Evolutionary conservation across 2,888 invertebrate genomes (phyloP), one percentile per base, ranked within the genome.

Genomic region (Luperina testacea): DNA sequence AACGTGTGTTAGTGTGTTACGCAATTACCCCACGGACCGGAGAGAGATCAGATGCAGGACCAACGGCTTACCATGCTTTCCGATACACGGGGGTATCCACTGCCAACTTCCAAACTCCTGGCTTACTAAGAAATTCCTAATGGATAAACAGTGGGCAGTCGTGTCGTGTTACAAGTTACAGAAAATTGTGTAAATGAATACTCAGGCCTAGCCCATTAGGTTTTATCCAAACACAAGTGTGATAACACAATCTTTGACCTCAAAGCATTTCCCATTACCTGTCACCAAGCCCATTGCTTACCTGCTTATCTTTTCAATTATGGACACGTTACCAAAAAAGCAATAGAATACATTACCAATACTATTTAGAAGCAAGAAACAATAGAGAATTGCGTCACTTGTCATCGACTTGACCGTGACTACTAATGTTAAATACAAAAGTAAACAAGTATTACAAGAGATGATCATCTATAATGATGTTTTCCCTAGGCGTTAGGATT

Each of bases 241-340:
- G 61, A 69, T 81, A 80, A 70, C 48, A 51, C 32, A 76, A 65
- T 69, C 64, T 69, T 65, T 69, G 51, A 51, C 82, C 64, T 69
- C 59, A 51, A 76, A 70, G 11, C 61, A 32, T 24, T 70, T 17
- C 42, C 70, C 15, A 8, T 59, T 67, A 45, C 20, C 15, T n/a
- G n/a, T 48, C 53, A 69, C 63, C 38, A 11, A 65, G 20, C 51
- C 27, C 65, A 65, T 57, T 42, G 24, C 45, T 53, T 67, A 42
- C 15, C 15, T n/a, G 24, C 38, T 76, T 61, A 53, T 72, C 42
- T 80, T 53, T 80, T 20, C 0, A 27, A 51, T 3, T 68, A 59
- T 20, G n/a, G 15, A 32, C 15, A 27, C 13, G 24, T 72, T 57
- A 63, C 61, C 15, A 38, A 63, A 45, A 57, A 71, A 70, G 1